phyloP scores from a whole-genome alignment of 2,888 invertebrate genomes.

The Eudemis profundana region DNA sequence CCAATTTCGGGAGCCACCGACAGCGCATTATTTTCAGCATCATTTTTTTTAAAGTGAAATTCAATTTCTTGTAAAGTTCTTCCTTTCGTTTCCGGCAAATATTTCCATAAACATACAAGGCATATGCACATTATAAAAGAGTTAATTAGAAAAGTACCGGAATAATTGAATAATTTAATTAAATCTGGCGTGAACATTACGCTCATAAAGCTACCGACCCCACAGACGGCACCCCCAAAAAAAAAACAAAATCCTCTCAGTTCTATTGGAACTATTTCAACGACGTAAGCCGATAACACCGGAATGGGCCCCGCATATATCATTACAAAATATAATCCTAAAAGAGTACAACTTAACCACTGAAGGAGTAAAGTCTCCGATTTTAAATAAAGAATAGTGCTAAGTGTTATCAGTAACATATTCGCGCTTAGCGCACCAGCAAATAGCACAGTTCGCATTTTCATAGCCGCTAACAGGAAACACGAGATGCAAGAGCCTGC shows the following conservation, averaged over 20 bases:
- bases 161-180: not conserved
- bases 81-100: conserved; percentile 2
- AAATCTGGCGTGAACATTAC: not conserved
- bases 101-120: not conserved
- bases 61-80: conserved; percentile 1
- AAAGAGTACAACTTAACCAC: not conserved
- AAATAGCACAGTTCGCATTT: not conserved
- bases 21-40: not conserved
- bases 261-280: not conserved
- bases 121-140: not conserved
- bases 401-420: not conserved
- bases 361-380: not conserved
- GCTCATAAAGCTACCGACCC: not conserved
- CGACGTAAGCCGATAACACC: not conserved
- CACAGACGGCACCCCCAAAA: not conserved
- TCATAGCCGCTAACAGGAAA: not conserved
- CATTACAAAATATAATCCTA: not conserved
- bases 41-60: conserved; percentile 1
- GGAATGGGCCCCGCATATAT: not conserved
- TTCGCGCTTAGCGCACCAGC: not conserved
- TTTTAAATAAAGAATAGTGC: not conserved
- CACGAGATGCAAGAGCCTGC: not conserved
- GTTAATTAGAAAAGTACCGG: not conserved
- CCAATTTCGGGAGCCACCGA: too few species aligned
- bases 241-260: not conserved